A percentile compares a stretch with the other conserved stretches of the same genome.
These are phyloP conservation scores for Ceuthmochares aereus DNA, from an alignment of 2,113 vertebrate genomes.

Conservation along the genomic window DNA sequence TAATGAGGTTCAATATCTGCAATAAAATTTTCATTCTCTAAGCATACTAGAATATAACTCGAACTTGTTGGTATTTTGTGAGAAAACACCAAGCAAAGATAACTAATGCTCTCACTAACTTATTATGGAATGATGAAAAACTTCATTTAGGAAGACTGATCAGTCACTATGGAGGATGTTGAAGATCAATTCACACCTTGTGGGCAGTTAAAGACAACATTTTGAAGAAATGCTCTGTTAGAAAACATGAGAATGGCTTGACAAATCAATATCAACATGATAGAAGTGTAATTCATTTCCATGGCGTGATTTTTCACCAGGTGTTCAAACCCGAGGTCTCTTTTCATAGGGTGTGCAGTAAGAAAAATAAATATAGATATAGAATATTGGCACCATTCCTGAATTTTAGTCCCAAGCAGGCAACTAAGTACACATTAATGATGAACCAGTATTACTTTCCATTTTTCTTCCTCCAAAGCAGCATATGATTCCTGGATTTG, in stretches of 20 bases:
- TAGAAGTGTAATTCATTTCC: neutral
- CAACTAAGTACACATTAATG: neutral
- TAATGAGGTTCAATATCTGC: neutral
- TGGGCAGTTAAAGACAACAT: neutral
- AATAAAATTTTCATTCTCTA: neutral
- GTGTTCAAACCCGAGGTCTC: neutral
- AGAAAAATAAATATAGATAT: neutral
- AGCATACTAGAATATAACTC: neutral
- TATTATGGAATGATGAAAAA: neutral
- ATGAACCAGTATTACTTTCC: neutral
- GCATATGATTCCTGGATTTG: neutral
- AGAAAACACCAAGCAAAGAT: neutral
- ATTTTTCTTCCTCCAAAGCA: neutral
- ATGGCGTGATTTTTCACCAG: neutral
- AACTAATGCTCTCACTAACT: neutral
- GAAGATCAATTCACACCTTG: neutral
- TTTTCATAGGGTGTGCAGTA: neutral
- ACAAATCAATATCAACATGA: neutral
- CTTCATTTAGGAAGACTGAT: neutral
- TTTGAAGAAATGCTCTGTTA: neutral
- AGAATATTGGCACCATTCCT: neutral
- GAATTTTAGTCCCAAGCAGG: neutral
- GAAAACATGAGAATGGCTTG: neutral
- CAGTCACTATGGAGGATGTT: neutral
- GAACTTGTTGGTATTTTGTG: neutral